Evolutionary conservation across 2,797 vertebrate genomes (phyloP), one percentile per base, ranked within the genome.

Genomic region (Xyrichtys novacula): DNA sequence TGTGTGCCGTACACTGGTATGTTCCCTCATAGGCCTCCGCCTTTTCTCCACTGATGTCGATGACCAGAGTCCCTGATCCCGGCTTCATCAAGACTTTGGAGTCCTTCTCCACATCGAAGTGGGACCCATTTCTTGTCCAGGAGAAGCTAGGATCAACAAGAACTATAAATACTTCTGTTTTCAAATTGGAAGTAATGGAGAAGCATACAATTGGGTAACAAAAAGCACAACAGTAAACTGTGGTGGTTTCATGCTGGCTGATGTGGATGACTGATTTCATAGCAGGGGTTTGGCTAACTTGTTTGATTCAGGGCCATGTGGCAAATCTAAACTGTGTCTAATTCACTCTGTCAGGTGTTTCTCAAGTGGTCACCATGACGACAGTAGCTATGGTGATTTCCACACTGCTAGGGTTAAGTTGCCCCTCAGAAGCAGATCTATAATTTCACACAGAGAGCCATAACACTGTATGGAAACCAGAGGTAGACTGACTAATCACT

Each of bases 61-160:
- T 91, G 53, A 95, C 86, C 65, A 99, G 95, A 1, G 97, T 99
- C 71, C 98, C 98, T 9, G 97, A 96, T 60, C 93, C 94, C 5
- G 95, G 90, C 71, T 94, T 96, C 95, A 96, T 96, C 77, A 94
- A 93, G 82, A 98, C 95, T 61, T 95, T 95, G 53, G 94, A 82
- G 89, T 99, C 97, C 85, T 95, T 96, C 75, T 98, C 97, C 48
- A 95, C 95, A 76, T 98, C 96, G 82, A 99, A 99, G 92, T 98
- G 96, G 43, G 95, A 96, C 69, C 97, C 97, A 31, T 99, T 98
- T 75, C 96, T 95, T 0, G 96, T 98, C 97, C 97, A 99, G 2
- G 96, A 97, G 82, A 98, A 99, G 80, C 98, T 99, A 81, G 42
- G 26, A 50, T 22, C 36, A 40, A 66, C 22, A 67, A 66, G 3